Base-by-base conservation (phyloP, 2,113 vertebrate genomes). In the Sceloporus tristichus region DNA sequence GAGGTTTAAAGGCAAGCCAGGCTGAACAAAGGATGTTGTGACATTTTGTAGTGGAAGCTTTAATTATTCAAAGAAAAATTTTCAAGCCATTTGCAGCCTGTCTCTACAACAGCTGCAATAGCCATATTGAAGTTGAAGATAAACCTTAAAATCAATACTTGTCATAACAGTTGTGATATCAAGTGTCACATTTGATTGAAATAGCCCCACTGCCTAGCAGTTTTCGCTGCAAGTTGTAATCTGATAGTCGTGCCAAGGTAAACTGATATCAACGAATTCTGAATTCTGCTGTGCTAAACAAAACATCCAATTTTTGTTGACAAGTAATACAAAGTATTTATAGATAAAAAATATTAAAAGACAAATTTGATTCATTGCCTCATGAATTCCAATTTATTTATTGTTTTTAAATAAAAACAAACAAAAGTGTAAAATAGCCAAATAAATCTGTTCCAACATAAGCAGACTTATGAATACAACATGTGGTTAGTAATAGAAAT, bases 131-230 rank as follows among this genome's bases (percentile, higher is more conserved):
- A 89, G 62, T 13, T 82, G 79, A 89, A 86, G 54, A 71, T 77
- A 89, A 82, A 82, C 78, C 59, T 76, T 86, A 89, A 82, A 89
- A 89, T 86, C 88, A 86, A 82, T 86, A 89, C 84, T 42, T 89
- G 84, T 89, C 88, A 89, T 82, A 86, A 76, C 59, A 77, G 79
- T 86, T 86, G 79, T 86, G 88, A 77, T 86, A 89, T 82, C 73
- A 82, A 82, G 73, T 89, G 71, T 70, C 71, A 82, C 85, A 70
- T 86, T 82, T 82, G 25, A 62, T 85, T 89, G 88, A 89, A 88
- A 89, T 89, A 89, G 82, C 78, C 78, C 16, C 34, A 38, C 71
- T 48, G 29, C 83, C 56, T 75, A 75, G n/a, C 19, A 56, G 79
- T 59, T 82, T 77, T 85, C 62, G 42, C n/a, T 82, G 42, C 48